A percentile compares a stretch with the other conserved stretches of the same genome.
These are phyloP conservation scores for Phoxinus phoxinus DNA, from an alignment of 2,113 vertebrate genomes.

Conservation along the genomic window DNA sequence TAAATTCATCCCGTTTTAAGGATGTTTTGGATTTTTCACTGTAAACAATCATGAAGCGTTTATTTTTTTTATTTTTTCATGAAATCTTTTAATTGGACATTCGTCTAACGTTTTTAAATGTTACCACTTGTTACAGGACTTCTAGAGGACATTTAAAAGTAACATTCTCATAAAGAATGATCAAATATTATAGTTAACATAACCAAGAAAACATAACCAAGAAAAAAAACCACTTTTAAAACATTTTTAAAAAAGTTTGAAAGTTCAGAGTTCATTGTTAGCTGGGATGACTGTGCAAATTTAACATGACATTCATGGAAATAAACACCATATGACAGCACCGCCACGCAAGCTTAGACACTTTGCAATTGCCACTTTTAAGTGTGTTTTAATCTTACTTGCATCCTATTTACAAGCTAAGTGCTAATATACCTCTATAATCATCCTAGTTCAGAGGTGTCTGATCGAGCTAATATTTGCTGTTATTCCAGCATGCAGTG, in stretches of 20 bases:
- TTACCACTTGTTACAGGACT: too few species aligned
- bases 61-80: too few species aligned
- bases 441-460: slow-evolving; percentile 45
- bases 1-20: background rate
- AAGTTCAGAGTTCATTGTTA: too few species aligned
- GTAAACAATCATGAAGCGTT: background rate
- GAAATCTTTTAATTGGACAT: too few species aligned
- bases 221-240: too few species aligned
- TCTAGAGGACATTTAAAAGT: too few species aligned
- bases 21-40: background rate
- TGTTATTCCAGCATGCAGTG: slow-evolving; percentile 42
- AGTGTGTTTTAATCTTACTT: slow-evolving; percentile 7
- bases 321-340: background rate
- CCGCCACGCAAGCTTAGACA: background rate
- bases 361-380: background rate
- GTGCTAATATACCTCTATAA: slow-evolving; percentile 49
- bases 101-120: too few species aligned
- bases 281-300: background rate
- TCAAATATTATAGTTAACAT: too few species aligned
- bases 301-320: background rate
- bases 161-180: too few species aligned
- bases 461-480: slow-evolving; percentile 23
- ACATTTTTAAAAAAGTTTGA: too few species aligned
- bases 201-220: too few species aligned
- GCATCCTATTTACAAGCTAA: slow-evolving; percentile 45